These are phyloP conservation scores for Cheirogaleus medius DNA, from an alignment of 2,113 vertebrate species.

Conservation along the genomic window DNA sequence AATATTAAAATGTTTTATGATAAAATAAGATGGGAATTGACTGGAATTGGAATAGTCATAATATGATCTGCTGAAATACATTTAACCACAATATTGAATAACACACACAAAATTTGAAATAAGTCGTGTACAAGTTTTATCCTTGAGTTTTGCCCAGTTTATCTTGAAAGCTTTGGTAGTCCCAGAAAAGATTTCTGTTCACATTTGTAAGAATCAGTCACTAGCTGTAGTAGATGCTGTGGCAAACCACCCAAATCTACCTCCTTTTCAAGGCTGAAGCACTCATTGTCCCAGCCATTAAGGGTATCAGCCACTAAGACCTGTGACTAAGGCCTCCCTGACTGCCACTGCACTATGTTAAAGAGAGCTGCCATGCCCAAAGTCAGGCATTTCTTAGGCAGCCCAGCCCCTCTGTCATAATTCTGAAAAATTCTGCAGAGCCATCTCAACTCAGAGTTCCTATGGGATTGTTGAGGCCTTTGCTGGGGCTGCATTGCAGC, in stretches of 20 bases:
- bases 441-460: neutral
- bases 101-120: neutral
- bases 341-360: neutral
- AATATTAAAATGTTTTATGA: constrained; percentile 32
- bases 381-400: neutral
- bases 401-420: neutral
- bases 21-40: neutral
- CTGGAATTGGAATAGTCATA: neutral
- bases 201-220: neutral
- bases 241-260: neutral
- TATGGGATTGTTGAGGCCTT: neutral
- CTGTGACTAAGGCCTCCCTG: neutral
- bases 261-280: neutral
- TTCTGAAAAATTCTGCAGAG: neutral
- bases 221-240: neutral
- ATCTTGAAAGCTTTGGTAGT: neutral
- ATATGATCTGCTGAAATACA: neutral
- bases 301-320: neutral
- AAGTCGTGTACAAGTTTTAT: neutral
- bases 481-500: neutral
- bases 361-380: neutral
- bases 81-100: constrained; percentile 17
- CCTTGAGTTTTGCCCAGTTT: neutral
- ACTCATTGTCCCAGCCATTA: neutral
- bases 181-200: neutral